Base-by-base conservation (phyloP, 1,140 invertebrate genomes). In the Drosophila gunungcola region DNA sequence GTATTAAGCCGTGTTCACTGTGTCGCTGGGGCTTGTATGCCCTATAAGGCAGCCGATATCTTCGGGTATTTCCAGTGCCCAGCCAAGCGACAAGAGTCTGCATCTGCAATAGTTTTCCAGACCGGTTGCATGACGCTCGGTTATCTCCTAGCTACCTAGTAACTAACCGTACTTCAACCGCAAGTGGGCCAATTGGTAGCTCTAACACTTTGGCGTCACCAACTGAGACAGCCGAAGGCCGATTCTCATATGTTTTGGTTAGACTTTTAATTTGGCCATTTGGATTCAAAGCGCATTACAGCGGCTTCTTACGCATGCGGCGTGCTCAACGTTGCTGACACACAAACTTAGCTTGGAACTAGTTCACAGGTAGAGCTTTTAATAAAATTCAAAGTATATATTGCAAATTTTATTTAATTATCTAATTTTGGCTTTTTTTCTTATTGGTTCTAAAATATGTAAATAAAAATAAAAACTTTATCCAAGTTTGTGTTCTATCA, bases 101-200 rank as follows among this genome's bases (percentile, higher is more conserved):
- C 80, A 69, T 68, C 69, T 64, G 79, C 73, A 57, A 78, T 46
- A 25, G 46, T 48, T 55, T 43, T 11, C 25, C 21, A 60, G 54
- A 83, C 79, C 79, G 75, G 79, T 82, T 82, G 74, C 80, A 55
- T 79, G 77, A 53, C 74, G 78, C 39, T 46, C 39, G 63, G 53
- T 56, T 70, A 70, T 70, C 68, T 36, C 4, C 36, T 11, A 48
- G 56, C 62, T 70, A 16, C 16, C 12, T n/a, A 55, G 54, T 55
- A 21, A 21, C 16, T 21, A 21, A 1, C 1, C 16, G 16, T 21
- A 53, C 62, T 25, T 45, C 36, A 21, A 60, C 21, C 11, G n/a
- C 79, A 75, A 83, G 54, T 84, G 81, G 73, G 77, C 81, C 77
- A 84, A 60, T 84, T 61, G 45, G 13, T 29, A 29, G 29, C 32